Evolutionary conservation across 2,888 invertebrate species (phyloP).

Genomic region (Fragum fragum): DNA sequence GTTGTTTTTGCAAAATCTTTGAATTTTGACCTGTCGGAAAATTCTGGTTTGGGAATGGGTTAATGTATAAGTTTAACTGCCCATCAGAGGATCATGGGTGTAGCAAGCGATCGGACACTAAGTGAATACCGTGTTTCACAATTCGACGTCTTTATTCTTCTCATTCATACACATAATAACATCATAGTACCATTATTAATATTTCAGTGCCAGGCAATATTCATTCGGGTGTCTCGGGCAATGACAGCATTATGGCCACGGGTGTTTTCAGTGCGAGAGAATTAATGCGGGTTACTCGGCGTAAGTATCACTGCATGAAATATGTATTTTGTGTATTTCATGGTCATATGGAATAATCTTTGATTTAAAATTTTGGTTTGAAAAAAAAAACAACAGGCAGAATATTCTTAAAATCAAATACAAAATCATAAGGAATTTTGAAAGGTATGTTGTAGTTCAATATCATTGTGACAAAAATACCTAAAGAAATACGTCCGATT

Average conservation of each 20-base stretch:
- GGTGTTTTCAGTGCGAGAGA: slow-evolving; percentile 99
- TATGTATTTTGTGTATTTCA: slow-evolving; percentile 9
- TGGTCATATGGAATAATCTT: not conserved
- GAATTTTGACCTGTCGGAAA: no score
- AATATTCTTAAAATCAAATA: not conserved
- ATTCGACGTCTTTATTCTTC: not conserved
- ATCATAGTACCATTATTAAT: slow-evolving; percentile 48
- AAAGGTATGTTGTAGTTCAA: no score
- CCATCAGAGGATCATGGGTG: no score
- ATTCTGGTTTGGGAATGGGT: no score
- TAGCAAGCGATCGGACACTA: no score
- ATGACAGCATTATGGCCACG: slow-evolving; percentile 99
- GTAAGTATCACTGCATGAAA: slow-evolving; percentile 88
- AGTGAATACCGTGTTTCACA: no score
- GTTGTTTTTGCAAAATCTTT: no score
- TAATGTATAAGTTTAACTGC: no score
- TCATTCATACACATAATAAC: slow-evolving; percentile 22
- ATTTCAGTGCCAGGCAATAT: slow-evolving; percentile 90
- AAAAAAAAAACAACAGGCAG: slow-evolving; percentile 6
- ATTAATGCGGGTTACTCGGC: slow-evolving; percentile 99
- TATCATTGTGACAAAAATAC: no score
- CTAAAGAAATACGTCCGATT: no score
- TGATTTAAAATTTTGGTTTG: not conserved
- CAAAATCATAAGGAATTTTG: no score
- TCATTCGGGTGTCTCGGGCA: slow-evolving; percentile 99